Evolutionary conservation across 2,797 vertebrate genomes (phyloP).

Genomic region (Fistularia commersonii): DNA sequence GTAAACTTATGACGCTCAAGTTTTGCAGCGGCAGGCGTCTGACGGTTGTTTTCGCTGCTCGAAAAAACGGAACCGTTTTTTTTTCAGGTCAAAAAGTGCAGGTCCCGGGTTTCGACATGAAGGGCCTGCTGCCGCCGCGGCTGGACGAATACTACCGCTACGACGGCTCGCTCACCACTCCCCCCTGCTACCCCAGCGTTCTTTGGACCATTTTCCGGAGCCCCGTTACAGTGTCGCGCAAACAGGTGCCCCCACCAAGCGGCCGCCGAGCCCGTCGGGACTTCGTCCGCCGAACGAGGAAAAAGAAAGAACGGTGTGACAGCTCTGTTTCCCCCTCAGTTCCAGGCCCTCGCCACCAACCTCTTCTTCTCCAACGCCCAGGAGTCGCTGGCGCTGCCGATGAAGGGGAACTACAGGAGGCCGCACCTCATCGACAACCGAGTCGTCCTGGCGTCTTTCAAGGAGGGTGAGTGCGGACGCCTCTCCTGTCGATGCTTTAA

Average conservation of each 20-base stretch:
- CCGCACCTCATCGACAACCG: conserved; percentile 79
- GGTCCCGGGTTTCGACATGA: conserved; percentile 84
- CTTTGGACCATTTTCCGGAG: conserved; percentile 92
- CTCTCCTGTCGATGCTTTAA: conserved; percentile 18
- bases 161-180: conserved; percentile 91
- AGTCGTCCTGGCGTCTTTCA: conserved; percentile 86
- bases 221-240: conserved; percentile 80
- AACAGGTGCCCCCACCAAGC: conserved; percentile 76
- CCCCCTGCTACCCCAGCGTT: conserved; percentile 91
- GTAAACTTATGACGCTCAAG: conserved; percentile 10
- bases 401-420: conserved; percentile 84
- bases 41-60: not conserved
- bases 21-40: not conserved
- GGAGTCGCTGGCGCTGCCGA: conserved; percentile 73
- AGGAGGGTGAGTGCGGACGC: conserved; percentile 78
- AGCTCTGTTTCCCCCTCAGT: conserved; percentile 61
- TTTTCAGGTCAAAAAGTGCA: conserved; percentile 73
- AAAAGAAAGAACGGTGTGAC: not conserved
- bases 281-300: no score
- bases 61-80: not conserved
- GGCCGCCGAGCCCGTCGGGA: no score
- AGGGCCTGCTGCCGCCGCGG: conserved; percentile 79
- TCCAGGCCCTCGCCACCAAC: conserved; percentile 78
- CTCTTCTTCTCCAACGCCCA: conserved; percentile 79
- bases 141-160: conserved; percentile 91